Base-by-base conservation (phyloP, 2,797 vertebrate species). In the Sebastes alutus region DNA sequence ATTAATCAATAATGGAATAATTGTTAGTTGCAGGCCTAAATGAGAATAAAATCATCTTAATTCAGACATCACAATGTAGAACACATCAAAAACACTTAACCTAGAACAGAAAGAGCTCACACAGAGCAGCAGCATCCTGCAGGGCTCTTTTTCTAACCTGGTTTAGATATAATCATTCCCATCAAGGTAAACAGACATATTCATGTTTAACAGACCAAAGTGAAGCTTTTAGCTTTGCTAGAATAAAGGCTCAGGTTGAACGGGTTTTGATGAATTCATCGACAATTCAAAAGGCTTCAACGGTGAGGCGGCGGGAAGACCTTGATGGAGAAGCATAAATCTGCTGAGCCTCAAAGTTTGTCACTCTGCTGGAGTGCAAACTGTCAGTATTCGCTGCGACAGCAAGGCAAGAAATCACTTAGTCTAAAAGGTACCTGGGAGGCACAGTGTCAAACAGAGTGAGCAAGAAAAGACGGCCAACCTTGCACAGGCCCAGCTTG, bases 401-500 rank as follows among this genome's bases (percentile, higher is more conserved):
- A 52, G 18, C 7, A 10, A 25, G 5, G 25, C 11, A 13, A 23
- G 20, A 25, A 30, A 42, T 2, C 14, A 25, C 25, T 13, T 23
- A 20, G 38, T 72, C 29, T 27, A 10, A 27, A 22, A 67, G 25
- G 20, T 23, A 30, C 8, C 3, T 23, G 27, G 2, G 49, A 56
- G 64, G 4, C 11, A 4, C 23, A 5, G 16, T 3, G 25, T 56
- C 7, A 9, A 22, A 46, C 18, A n/a, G 18, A 72, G 16, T 2
- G 23, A 33, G 14, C 14, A 5, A 27, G 18, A 35, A 0, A 20
- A 33, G 3, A 20, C 23, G 1, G 6, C 78, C 18, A 64, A 98
- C 99, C 97, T 99, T 99, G 78, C 96, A 95, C 32, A 99, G 93
- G 56, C 99, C 99, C 9, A 99, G 96, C 77, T 99, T 99, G 70